Evolutionary conservation across 2,113 vertebrate genomes (phyloP).

Genomic region (Heteronetta atricapilla): DNA sequence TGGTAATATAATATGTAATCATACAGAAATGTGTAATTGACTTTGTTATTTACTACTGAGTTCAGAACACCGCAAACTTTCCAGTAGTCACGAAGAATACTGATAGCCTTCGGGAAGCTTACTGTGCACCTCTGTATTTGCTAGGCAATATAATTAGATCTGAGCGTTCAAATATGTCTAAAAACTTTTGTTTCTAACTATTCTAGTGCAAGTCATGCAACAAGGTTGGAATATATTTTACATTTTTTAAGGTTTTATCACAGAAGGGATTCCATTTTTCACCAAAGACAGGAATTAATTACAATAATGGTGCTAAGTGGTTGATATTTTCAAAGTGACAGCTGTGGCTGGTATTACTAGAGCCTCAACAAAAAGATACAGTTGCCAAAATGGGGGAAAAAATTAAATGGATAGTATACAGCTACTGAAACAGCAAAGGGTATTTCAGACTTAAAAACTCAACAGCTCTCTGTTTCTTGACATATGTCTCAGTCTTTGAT

Average conservation of each 20-base stretch:
- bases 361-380: not conserved
- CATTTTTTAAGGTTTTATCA: not conserved
- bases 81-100: not conserved
- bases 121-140: not conserved
- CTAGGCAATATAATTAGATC: not conserved
- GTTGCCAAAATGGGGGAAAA: not conserved
- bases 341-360: not conserved
- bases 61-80: not conserved
- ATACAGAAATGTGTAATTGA: not conserved
- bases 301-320: not conserved
- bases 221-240: not conserved
- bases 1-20: not conserved
- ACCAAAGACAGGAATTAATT: not conserved
- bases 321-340: not conserved
- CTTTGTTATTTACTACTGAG: not conserved
- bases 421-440: not conserved
- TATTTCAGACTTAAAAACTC: not conserved
- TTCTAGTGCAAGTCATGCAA: not conserved
- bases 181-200: too few species aligned
- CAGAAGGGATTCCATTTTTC: not conserved
- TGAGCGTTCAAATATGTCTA: not conserved
- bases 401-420: not conserved
- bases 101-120: not conserved
- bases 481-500: not conserved
- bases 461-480: not conserved